Percentiles rank a stretch among this genome's conserved stretches.
Conservation (phyloP, 1,140 invertebrate genomes). For the Drosophila punjabiensis region DNA sequence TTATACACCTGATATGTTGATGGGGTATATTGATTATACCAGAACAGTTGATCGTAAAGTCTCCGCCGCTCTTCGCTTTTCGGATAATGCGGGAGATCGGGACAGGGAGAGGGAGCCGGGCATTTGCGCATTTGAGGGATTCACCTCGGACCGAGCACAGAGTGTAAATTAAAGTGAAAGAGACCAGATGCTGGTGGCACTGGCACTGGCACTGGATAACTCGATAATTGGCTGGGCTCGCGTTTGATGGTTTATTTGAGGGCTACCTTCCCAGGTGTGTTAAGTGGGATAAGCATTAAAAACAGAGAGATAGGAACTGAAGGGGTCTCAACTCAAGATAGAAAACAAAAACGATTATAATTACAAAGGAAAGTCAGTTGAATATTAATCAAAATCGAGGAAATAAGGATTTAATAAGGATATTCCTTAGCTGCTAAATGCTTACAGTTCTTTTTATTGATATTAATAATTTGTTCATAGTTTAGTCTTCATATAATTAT, state of each 20-base stretch:
- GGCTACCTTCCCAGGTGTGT: slow-evolving; percentile 23
- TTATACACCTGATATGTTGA: slow-evolving; percentile 60
- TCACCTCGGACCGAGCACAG: slow-evolving; percentile 7
- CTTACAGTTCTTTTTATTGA: not conserved
- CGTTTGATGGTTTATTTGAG: slow-evolving; percentile 31
- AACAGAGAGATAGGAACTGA: not conserved
- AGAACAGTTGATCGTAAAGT: slow-evolving; percentile 35
- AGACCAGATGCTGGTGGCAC: slow-evolving; percentile 29
- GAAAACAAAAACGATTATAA: not conserved
- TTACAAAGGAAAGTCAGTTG: no score
- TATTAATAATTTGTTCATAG: not conserved
- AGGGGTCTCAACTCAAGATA: no score
- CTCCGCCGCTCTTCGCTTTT: not conserved
- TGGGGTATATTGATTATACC: slow-evolving; percentile 50
- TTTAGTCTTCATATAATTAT: no score
- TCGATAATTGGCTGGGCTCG: slow-evolving; percentile 36
- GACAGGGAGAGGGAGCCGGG: not conserved
- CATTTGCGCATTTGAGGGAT: slow-evolving; percentile 34
- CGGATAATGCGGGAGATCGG: not conserved
- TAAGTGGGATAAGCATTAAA: slow-evolving; percentile 1
- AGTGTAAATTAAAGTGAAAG: slow-evolving; percentile 47
- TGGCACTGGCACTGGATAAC: slow-evolving; percentile 31
- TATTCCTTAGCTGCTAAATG: no score
- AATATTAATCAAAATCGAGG: not conserved
- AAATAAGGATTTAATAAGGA: not conserved